Evolutionary conservation across 2,797 vertebrate genomes (phyloP).

Genomic region (Cryptoprocta ferox): DNA sequence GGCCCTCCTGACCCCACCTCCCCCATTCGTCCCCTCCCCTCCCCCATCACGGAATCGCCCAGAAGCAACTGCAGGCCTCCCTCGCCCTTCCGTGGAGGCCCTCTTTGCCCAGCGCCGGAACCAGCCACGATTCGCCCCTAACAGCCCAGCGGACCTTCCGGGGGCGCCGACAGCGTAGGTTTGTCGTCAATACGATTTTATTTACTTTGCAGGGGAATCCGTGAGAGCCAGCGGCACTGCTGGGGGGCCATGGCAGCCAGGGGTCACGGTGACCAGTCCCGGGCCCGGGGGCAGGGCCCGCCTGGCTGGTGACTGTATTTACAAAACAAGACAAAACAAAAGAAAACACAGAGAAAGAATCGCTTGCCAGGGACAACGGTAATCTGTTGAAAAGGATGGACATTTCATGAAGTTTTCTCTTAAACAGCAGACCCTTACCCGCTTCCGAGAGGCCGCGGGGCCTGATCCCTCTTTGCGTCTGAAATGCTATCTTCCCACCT

Average conservation of each 20-base stretch:
- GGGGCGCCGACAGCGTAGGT: accelerated
- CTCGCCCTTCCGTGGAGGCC: not conserved
- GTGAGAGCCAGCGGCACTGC: accelerated
- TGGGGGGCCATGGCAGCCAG: not conserved
- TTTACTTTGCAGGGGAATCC: constrained; percentile 16
- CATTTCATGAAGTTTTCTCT: not conserved
- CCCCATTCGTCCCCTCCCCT: not conserved
- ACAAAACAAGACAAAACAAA: not conserved
- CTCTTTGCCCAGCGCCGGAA: not conserved
- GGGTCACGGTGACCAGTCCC: not conserved
- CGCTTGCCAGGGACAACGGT: not conserved
- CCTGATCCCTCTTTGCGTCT: not conserved
- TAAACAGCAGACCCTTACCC: too few species aligned
- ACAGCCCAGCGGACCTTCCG: accelerated
- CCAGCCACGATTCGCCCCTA: accelerated
- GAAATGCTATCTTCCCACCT: not conserved
- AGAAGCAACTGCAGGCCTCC: not conserved
- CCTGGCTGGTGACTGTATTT: not conserved
- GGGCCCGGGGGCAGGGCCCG: not conserved
- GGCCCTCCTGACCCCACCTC: not conserved
- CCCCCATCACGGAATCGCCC: not conserved
- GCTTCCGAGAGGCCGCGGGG: not conserved
- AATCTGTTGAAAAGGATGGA: not conserved
- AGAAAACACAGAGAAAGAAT: not conserved
- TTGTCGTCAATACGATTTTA: constrained; percentile 19